Conservation (phyloP, 2,797 vertebrate species). For the Phoxinus dragarum region DNA sequence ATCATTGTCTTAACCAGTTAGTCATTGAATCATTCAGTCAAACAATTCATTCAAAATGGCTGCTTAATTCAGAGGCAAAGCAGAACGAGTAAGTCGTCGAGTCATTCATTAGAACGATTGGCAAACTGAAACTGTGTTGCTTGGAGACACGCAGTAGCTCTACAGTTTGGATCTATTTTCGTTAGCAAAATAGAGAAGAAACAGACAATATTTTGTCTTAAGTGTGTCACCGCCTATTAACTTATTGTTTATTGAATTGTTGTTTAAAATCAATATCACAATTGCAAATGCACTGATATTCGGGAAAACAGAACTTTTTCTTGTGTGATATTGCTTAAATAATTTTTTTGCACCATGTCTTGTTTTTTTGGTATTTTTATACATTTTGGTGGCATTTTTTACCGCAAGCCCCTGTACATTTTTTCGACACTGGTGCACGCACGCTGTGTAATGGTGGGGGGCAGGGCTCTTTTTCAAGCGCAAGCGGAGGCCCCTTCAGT, state of each 20-base stretch:
- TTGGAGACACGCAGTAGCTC: neutral
- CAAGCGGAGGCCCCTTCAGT: neutral
- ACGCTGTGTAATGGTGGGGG: too few species aligned
- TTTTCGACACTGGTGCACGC: too few species aligned
- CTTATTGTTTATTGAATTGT: neutral
- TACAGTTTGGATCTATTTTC: neutral
- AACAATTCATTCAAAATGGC: neutral
- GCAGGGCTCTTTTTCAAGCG: too few species aligned
- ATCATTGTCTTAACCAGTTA: neutral
- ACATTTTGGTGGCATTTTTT: too few species aligned
- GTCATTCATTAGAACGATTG: neutral
- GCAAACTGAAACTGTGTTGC: neutral
- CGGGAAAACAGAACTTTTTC: neutral
- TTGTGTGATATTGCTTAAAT: neutral
- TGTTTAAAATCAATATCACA: neutral
- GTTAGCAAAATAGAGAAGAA: neutral
- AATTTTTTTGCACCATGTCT: neutral
- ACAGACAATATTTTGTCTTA: neutral
- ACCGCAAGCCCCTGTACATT: too few species aligned
- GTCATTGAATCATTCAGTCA: neutral
- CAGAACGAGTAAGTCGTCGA: neutral
- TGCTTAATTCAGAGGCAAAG: neutral
- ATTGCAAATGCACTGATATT: neutral
- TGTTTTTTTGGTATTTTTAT: neutral
- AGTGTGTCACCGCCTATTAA: neutral